Percentiles rank a stretch among this genome's conserved stretches.
Conservation (phyloP, 2,797 vertebrate species). For the Kryptolebias ocellatus region DNA sequence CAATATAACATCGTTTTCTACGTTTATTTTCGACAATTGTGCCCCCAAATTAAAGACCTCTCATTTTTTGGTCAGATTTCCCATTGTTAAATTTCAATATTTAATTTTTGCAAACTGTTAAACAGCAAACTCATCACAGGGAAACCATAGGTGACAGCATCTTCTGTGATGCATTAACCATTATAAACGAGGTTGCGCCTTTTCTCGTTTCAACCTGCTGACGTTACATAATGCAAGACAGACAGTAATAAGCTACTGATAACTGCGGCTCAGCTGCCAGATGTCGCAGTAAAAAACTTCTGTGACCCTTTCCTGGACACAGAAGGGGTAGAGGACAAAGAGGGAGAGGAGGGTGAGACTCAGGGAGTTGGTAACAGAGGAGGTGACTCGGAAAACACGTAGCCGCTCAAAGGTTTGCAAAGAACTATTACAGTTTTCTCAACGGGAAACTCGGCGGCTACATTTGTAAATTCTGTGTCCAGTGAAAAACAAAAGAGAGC, state of each 20-base stretch:
- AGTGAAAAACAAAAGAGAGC: constrained; percentile 7
- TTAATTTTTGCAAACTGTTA: neutral
- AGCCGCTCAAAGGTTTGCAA: neutral
- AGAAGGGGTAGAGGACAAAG: constrained; percentile 20
- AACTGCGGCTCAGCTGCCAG: constrained; percentile 41
- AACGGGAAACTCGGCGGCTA: neutral
- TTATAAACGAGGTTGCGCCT: constrained; percentile 35
- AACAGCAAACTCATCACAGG: neutral
- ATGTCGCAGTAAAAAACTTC: constrained; percentile 43
- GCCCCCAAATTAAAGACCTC: neutral
- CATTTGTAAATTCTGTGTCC: neutral
- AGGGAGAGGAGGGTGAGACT: constrained; percentile 9
- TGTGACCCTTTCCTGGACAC: constrained; percentile 2
- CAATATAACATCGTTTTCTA: neutral
- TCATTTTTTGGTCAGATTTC: neutral
- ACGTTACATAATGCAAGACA: constrained; percentile 57
- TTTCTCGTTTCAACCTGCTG: constrained; percentile 53
- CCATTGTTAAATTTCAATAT: no score
- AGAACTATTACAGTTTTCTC: constrained; percentile 1
- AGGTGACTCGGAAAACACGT: neutral
- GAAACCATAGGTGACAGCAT: neutral
- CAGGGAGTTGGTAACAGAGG: constrained; percentile 18
- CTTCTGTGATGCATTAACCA: constrained; percentile 57
- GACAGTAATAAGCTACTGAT: constrained; percentile 52
- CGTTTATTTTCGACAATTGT: neutral